A percentile compares a stretch with the other conserved stretches of the same genome.
These are phyloP conservation scores for Protosalanx chinensis DNA, from an alignment of 2,797 vertebrate species.

Conservation along the genomic window DNA sequence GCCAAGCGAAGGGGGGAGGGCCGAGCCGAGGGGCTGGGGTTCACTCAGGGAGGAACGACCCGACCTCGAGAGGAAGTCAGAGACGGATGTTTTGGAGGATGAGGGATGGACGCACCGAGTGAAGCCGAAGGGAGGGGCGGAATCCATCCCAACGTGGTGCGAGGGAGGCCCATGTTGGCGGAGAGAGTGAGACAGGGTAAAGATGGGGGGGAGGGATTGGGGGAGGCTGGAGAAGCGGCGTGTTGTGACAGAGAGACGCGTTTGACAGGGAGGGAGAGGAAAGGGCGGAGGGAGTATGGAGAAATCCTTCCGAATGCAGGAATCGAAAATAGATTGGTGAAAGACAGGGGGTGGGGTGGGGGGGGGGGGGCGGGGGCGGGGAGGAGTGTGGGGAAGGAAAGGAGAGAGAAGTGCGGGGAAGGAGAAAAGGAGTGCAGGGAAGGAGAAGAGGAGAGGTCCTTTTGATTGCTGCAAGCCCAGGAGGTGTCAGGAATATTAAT, in stretches of 20 bases:
- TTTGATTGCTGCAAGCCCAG: neutral
- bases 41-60: neutral
- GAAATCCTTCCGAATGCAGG: conserved; percentile 52
- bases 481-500: conserved; percentile 76
- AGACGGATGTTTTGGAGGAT: too few species aligned
- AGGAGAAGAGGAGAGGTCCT: too few species aligned
- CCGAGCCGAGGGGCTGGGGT: too few species aligned
- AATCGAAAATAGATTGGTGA: too few species aligned
- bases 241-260: neutral
- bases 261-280: neutral
- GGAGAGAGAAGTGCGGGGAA: too few species aligned
- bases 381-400: neutral
- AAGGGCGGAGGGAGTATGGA: conserved; percentile 5
- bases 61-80: neutral
- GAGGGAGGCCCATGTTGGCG: neutral
- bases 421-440: too few species aligned
- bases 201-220: neutral
- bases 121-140: too few species aligned
- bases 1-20: too few species aligned
- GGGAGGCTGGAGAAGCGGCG: neutral
- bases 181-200: neutral
- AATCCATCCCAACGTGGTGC: too few species aligned
- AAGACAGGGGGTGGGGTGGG: too few species aligned
- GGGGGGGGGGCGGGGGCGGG: conserved; percentile 11
- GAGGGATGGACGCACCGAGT: too few species aligned